Evolutionary conservation across 2,113 vertebrate genomes (phyloP).

Genomic region (Opisthocomus hoazin): DNA sequence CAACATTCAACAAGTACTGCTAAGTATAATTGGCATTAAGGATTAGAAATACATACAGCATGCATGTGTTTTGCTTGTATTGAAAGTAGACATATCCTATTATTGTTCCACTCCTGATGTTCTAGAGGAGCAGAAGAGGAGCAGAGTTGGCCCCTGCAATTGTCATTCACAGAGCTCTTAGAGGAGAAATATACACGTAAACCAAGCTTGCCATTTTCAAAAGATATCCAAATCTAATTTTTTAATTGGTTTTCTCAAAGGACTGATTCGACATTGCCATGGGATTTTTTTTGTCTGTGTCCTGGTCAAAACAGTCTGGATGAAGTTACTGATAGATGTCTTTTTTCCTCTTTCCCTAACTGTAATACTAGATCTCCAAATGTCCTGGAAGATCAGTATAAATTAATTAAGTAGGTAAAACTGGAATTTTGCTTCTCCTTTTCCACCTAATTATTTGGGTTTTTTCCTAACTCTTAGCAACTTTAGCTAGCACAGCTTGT

Average conservation of each 20-base stretch:
- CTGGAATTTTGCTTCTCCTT: background rate
- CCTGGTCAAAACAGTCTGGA: background rate
- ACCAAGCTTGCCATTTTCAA: background rate
- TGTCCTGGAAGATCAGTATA: background rate
- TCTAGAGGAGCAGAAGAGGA: background rate
- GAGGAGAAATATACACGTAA: background rate
- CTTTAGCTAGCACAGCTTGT: background rate
- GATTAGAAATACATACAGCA: background rate
- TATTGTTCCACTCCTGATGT: background rate
- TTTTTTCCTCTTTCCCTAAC: background rate
- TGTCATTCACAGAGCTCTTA: background rate
- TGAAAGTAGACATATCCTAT: background rate
- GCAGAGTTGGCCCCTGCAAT: background rate
- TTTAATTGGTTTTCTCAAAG: background rate
- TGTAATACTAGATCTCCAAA: background rate
- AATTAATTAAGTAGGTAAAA: slow-evolving; percentile 2
- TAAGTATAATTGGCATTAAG: background rate
- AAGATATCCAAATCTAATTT: background rate
- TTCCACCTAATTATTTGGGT: background rate
- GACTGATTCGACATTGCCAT: background rate
- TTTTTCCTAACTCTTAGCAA: background rate
- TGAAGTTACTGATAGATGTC: background rate
- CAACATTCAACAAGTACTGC: background rate
- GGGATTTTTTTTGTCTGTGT: background rate
- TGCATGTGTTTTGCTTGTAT: background rate